Evolutionary conservation across 92 coral and sea anemone species (phyloP).

Genomic region (Siderastrea siderea): DNA sequence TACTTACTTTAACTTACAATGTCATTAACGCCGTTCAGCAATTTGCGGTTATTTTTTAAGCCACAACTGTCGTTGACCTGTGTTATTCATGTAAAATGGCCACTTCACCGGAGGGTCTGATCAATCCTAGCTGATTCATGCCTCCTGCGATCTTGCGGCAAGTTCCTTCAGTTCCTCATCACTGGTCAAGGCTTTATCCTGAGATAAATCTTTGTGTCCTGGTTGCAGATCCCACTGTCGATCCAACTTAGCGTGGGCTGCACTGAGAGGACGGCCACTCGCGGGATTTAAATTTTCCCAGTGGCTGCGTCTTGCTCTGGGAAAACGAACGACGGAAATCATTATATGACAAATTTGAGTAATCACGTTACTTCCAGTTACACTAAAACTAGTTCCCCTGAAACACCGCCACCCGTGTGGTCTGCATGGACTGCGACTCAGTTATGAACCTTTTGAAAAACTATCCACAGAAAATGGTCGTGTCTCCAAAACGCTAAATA

Average conservation of each 20-base stretch:
- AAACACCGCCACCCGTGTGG: too few species aligned
- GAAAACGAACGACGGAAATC: neutral
- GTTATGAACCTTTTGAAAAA: too few species aligned
- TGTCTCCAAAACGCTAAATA: neutral
- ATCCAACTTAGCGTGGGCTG: constrained; percentile 30
- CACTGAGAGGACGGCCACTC: constrained; percentile 75
- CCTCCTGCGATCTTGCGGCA: constrained; percentile 5
- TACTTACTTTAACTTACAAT: too few species aligned
- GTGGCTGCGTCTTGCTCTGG: constrained; percentile 71
- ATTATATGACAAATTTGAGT: neutral
- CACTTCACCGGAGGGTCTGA: too few species aligned
- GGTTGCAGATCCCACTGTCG: constrained; percentile 35
- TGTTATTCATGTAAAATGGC: too few species aligned
- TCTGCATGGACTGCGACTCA: too few species aligned
- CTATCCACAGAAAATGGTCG: neutral
- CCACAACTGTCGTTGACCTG: too few species aligned
- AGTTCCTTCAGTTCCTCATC: constrained; percentile 63
- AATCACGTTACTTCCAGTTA: neutral
- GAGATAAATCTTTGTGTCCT: constrained; percentile 63
- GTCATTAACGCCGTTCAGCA: too few species aligned
- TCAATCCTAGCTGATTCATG: neutral
- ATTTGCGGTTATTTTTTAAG: too few species aligned
- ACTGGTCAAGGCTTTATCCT: constrained; percentile 62
- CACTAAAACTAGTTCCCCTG: too few species aligned
- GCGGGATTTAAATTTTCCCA: constrained; percentile 84